These are phyloP conservation scores for Zaprionus camerounensis DNA, from an alignment of 1,140 invertebrate genomes.

Conservation along the genomic window DNA sequence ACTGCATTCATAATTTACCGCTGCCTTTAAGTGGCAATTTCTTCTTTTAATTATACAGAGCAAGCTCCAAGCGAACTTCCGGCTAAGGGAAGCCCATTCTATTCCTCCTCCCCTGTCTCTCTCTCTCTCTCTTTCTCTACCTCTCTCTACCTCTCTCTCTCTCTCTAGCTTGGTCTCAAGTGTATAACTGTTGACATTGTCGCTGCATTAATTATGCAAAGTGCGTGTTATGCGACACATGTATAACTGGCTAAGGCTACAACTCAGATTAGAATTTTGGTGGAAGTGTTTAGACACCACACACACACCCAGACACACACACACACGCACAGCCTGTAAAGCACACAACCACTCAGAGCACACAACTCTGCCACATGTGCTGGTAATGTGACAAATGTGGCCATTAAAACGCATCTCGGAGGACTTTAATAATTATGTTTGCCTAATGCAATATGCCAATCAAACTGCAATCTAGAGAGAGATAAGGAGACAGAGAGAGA, in stretches of 20 bases:
- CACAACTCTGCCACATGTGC: background rate
- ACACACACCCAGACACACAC: background rate
- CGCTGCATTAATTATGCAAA: constrained; percentile 81
- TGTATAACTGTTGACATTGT: constrained; percentile 74
- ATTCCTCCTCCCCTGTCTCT: background rate
- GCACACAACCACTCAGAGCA: too few species aligned
- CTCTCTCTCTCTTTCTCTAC: constrained; percentile 10
- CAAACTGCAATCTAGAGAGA: background rate
- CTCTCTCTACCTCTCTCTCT: background rate
- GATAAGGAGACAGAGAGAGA: background rate
- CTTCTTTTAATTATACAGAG: constrained; percentile 78
- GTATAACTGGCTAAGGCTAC: constrained; percentile 13
- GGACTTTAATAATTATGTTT: background rate
- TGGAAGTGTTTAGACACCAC: constrained; percentile 3
- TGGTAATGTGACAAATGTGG: constrained; percentile 67
- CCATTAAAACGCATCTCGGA: constrained; percentile 46
- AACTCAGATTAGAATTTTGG: constrained; percentile 22
- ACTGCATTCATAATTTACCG: constrained; percentile 55
- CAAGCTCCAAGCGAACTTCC: constrained; percentile 38
- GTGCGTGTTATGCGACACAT: constrained; percentile 57
- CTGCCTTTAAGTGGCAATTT: constrained; percentile 79
- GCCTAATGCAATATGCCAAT: background rate
- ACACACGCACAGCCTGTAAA: too few species aligned
- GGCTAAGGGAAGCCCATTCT: background rate
- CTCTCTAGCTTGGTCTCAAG: constrained; percentile 57